phyloP scores from a whole-genome alignment of 2,888 invertebrate genomes.

The Latheticus oryzae region DNA sequence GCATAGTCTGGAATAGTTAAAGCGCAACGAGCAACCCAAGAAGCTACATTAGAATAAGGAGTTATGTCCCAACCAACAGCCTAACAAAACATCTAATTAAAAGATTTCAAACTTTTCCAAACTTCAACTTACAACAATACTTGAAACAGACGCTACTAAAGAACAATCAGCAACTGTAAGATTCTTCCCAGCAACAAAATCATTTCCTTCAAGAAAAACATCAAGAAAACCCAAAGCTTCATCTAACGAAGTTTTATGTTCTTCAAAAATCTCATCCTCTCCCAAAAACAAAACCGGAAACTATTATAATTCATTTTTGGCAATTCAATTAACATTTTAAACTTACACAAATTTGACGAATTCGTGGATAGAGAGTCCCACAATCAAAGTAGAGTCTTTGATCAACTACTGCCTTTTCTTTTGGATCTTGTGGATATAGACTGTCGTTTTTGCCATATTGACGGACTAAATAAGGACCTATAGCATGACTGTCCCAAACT shows the following conservation, averaged over 20 bases:
- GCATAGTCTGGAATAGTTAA: slow-evolving; percentile 69
- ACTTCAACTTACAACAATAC: slow-evolving; percentile 67
- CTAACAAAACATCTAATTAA: slow-evolving; percentile 62
- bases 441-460: slow-evolving; percentile 72
- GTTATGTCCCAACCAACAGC: slow-evolving; percentile 71
- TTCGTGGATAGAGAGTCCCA: slow-evolving; percentile 72
- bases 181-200: slow-evolving; percentile 73
- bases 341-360: slow-evolving; percentile 73
- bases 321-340: slow-evolving; percentile 1
- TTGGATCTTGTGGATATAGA: slow-evolving; percentile 72
- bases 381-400: slow-evolving; percentile 74
- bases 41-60: slow-evolving; percentile 69
- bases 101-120: not conserved
- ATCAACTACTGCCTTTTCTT: slow-evolving; percentile 71
- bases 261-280: slow-evolving; percentile 69
- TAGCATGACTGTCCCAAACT: slow-evolving; percentile 77
- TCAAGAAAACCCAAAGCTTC: slow-evolving; percentile 72
- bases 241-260: slow-evolving; percentile 69
- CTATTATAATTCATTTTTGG: slow-evolving; percentile 58
- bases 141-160: slow-evolving; percentile 70
- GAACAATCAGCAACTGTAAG: slow-evolving; percentile 75
- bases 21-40: slow-evolving; percentile 72
- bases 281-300: slow-evolving; percentile 72
- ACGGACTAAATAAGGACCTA: slow-evolving; percentile 72
- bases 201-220: slow-evolving; percentile 69